Conservation (phyloP, 2,113 vertebrate species). For the Amphiprion ocellaris region DNA sequence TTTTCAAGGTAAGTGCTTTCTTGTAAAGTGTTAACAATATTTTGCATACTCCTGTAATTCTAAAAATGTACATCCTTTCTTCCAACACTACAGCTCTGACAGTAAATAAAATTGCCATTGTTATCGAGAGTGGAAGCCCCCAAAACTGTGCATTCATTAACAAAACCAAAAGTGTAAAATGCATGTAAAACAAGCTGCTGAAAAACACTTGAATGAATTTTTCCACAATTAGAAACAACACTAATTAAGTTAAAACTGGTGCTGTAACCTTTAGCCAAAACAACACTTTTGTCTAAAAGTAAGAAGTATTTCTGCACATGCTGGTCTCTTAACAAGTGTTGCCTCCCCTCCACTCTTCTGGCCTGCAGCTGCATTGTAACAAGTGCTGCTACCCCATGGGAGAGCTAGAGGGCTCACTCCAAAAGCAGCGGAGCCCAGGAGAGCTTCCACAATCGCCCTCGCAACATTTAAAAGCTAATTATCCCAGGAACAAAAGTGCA, state of each 20-base stretch:
- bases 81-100: background rate
- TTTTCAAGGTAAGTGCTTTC: background rate
- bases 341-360: conserved; percentile 46
- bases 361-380: conserved; percentile 59
- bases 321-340: conserved; percentile 28
- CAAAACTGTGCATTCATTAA: background rate
- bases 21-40: background rate
- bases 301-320: conserved; percentile 15
- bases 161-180: background rate
- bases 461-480: conserved; percentile 85
- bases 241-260: conserved; percentile 25
- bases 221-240: conserved; percentile 16
- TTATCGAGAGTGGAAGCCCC: background rate
- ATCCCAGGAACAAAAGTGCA: conserved; percentile 86
- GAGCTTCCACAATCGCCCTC: conserved; percentile 75
- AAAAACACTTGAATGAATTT: conserved; percentile 4
- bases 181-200: background rate
- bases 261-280: conserved; percentile 6
- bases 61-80: conserved; percentile 6
- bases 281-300: conserved; percentile 27
- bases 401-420: conserved; percentile 84
- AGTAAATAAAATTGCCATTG: background rate
- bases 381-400: conserved; percentile 70
- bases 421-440: conserved; percentile 69
- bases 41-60: background rate